Conservation (phyloP, 2,888 invertebrate species). For the Drosophila tanythrix region DNA sequence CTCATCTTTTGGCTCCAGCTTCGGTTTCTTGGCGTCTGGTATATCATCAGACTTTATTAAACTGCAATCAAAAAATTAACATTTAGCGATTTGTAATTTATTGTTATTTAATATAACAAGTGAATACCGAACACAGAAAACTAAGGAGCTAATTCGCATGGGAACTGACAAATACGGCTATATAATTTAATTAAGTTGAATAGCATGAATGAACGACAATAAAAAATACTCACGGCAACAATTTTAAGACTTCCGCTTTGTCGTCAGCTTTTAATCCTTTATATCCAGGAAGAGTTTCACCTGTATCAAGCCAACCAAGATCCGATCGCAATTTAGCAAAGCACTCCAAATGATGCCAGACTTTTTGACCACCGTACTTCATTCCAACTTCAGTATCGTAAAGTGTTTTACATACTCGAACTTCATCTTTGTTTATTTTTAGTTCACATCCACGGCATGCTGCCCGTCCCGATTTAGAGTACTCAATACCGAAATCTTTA, state of each 20-base stretch:
- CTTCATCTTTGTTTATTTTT: slow-evolving; percentile 90
- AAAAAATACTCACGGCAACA: slow-evolving; percentile 87
- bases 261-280: slow-evolving; percentile 90
- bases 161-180: neutral
- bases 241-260: slow-evolving; percentile 87
- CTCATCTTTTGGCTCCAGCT: slow-evolving; percentile 88
- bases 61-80: slow-evolving; percentile 69
- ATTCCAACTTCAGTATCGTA: slow-evolving; percentile 92
- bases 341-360: slow-evolving; percentile 97
- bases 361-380: slow-evolving; percentile 92
- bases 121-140: neutral
- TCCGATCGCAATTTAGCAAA: slow-evolving; percentile 91
- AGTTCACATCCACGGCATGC: slow-evolving; percentile 93
- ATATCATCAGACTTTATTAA: slow-evolving; percentile 86
- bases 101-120: slow-evolving; percentile 47
- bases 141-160: neutral
- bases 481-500: slow-evolving; percentile 91
- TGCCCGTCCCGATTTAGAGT: slow-evolving; percentile 93
- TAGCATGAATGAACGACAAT: neutral
- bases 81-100: neutral
- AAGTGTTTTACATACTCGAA: slow-evolving; percentile 93
- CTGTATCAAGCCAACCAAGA: slow-evolving; percentile 90
- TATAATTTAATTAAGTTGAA: neutral
- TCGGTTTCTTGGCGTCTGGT: slow-evolving; percentile 89
- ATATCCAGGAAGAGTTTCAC: slow-evolving; percentile 92